These are phyloP conservation scores for Pardalotus punctatus DNA, from an alignment of 2,113 vertebrate genomes.

Conservation along the genomic window DNA sequence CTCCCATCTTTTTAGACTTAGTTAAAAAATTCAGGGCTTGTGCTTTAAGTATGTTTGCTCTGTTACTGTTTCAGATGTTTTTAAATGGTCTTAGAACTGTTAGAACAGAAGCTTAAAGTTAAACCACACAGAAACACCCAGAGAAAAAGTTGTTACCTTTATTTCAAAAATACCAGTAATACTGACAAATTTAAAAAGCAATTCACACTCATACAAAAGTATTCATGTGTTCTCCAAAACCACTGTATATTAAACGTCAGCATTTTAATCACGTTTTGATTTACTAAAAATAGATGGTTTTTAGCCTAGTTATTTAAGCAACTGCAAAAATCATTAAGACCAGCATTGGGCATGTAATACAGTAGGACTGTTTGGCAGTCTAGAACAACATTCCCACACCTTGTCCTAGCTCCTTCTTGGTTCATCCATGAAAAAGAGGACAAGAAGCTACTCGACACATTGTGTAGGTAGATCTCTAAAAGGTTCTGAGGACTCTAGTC, in stretches of 20 bases:
- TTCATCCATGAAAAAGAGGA: slow-evolving; percentile 33
- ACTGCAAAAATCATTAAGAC: slow-evolving; percentile 70
- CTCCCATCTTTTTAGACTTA: background rate
- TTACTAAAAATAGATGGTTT: slow-evolving; percentile 73
- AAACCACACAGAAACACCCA: background rate
- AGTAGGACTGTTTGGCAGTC: slow-evolving; percentile 46
- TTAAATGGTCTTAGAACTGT: background rate
- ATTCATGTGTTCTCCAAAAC: slow-evolving; percentile 71
- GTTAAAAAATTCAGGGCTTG: background rate
- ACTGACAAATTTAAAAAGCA: slow-evolving; percentile 82
- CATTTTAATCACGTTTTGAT: slow-evolving; percentile 69
- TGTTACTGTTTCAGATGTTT: background rate
- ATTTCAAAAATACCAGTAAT: slow-evolving; percentile 82
- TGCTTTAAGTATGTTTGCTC: background rate
- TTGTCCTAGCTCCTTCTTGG: background rate
- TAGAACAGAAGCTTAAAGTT: background rate
- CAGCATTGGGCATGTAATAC: slow-evolving; percentile 1
- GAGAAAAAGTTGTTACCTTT: slow-evolving; percentile 75
- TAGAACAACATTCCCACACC: slow-evolving; percentile 42
- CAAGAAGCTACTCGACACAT: slow-evolving; percentile 19
- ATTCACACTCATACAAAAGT: slow-evolving; percentile 75
- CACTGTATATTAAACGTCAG: slow-evolving; percentile 66
- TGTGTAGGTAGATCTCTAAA: background rate
- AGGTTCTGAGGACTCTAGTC: slow-evolving; percentile 22
- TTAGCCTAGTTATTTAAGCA: slow-evolving; percentile 79